Conservation (phyloP, 92 coral and sea anemone genomes). For the Heteractis magnifica region DNA sequence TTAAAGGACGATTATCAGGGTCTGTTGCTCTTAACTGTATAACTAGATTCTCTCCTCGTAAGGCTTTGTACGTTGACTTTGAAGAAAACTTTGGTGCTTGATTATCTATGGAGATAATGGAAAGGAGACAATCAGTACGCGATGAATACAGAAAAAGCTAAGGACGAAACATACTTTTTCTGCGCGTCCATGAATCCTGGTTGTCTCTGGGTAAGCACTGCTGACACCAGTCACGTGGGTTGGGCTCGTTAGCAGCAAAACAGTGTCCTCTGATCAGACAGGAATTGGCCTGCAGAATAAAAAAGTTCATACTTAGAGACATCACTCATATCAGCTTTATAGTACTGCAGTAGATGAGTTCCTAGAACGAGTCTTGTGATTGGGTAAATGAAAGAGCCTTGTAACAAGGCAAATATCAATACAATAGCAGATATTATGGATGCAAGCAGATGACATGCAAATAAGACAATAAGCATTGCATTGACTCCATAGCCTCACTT, state of each 20-base stretch:
- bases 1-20: constrained; percentile 53
- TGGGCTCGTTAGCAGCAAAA: constrained; percentile 45
- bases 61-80: constrained; percentile 15
- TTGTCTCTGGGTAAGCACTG: constrained; percentile 39
- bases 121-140: neutral
- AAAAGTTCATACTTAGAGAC: neutral
- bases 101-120: constrained; percentile 8
- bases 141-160: neutral
- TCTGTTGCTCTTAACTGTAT: constrained; percentile 49
- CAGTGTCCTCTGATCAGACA: constrained; percentile 45
- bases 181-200: constrained; percentile 35
- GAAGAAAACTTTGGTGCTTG: constrained; percentile 26
- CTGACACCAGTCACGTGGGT: constrained; percentile 51
- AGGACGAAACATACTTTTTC: constrained; percentile 19
- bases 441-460: too few relatives aligned
- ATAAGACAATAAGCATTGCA: neutral
- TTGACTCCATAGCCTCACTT: neutral
- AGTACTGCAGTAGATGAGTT: too few relatives aligned
- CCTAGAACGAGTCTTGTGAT: too few relatives aligned
- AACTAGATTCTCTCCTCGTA: constrained; percentile 25
- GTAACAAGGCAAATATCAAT: too few relatives aligned
- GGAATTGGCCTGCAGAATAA: constrained; percentile 6
- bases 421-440: too few relatives aligned
- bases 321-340: too few relatives aligned
- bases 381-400: too few relatives aligned